phyloP scores from a whole-genome alignment of 2,888 invertebrate genomes.

The Stenodema calcarata region DNA sequence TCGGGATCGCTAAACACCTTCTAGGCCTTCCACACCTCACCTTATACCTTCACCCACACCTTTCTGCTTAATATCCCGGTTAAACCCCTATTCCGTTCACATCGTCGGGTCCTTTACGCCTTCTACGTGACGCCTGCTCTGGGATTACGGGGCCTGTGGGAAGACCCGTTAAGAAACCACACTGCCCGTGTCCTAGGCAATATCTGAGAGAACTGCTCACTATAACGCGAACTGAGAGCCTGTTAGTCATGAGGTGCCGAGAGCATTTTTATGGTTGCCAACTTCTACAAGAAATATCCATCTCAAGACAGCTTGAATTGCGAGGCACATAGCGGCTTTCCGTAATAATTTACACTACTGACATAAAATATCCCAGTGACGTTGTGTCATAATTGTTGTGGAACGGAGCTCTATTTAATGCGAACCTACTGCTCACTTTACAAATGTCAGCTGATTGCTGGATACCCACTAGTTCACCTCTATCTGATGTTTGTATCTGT shows the following conservation, averaged over 20 bases:
- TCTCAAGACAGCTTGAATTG: no score
- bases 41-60: neutral
- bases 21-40: neutral
- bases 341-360: no score
- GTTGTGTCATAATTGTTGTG: no score
- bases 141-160: neutral
- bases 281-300: neutral
- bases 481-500: no score
- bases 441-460: no score
- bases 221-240: neutral
- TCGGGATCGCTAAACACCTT: slow-evolving; percentile 43
- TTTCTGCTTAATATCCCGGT: slow-evolving; percentile 6
- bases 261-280: neutral
- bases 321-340: no score
- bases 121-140: neutral
- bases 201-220: neutral
- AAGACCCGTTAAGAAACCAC: neutral
- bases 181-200: neutral
- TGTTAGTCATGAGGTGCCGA: neutral
- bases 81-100: neutral
- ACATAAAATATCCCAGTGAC: no score
- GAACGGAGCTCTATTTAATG: no score
- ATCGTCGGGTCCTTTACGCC: neutral
- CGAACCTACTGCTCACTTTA: no score
- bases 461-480: no score